phyloP scores from a whole-genome alignment of 2,113 vertebrate genomes.

The Bagarius yarrelli region DNA sequence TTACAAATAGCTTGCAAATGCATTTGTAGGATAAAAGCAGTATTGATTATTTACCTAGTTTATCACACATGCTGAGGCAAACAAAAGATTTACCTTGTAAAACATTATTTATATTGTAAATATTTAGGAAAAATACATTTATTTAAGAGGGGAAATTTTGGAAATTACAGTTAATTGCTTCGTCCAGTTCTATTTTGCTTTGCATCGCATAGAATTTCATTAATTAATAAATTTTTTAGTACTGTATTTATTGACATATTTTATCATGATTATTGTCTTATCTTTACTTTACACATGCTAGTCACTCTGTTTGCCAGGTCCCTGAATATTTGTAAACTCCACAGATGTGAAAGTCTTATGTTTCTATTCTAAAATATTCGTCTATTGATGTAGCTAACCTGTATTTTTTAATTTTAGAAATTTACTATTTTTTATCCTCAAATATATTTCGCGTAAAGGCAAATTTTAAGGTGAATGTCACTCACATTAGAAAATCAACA shows the following conservation, averaged over 20 bases:
- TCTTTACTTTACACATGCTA: neutral
- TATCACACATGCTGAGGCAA: neutral
- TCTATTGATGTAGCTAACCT: neutral
- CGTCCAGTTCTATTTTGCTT: neutral
- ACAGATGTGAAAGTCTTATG: neutral
- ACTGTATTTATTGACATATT: neutral
- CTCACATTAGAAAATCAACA: neutral
- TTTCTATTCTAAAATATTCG: neutral
- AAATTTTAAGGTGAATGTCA: neutral
- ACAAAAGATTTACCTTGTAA: too few species aligned
- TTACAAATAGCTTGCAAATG: constrained; percentile 2
- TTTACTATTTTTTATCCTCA: neutral
- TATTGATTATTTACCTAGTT: neutral
- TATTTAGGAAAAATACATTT: neutral
- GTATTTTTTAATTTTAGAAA: neutral
- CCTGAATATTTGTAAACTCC: neutral
- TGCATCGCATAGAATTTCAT: neutral
- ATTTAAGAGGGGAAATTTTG: neutral
- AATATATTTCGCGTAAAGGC: neutral
- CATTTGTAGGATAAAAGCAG: constrained; percentile 2
- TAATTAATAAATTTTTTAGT: neutral
- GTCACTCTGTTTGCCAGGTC: neutral
- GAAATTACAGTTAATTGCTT: neutral
- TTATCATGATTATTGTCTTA: neutral
- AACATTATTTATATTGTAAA: neutral